Evolutionary conservation across 2,113 vertebrate species (phyloP).

Genomic region (Ophthalmolycus amberensis): DNA sequence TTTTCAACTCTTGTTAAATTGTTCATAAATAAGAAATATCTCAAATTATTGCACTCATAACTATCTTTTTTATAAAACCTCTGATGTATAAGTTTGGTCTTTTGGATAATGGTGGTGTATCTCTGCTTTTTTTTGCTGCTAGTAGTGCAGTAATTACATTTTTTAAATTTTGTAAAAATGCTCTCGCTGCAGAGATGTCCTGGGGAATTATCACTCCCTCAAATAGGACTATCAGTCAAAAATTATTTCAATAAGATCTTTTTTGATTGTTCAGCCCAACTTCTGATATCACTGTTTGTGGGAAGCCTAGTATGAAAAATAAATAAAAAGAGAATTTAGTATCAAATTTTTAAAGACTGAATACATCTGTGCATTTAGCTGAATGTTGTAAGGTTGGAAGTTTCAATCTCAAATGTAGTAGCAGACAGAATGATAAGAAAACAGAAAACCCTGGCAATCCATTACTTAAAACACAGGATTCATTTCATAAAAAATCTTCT

Average conservation of each 20-base stretch:
- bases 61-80: background rate
- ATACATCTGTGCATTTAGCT: background rate
- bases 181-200: no score
- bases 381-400: background rate
- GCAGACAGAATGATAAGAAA: background rate
- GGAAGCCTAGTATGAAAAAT: background rate
- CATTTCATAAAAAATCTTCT: background rate
- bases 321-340: background rate
- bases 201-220: background rate
- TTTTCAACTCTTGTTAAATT: background rate
- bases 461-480: background rate
- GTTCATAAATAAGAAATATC: background rate
- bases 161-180: background rate
- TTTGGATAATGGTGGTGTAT: background rate
- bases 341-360: background rate
- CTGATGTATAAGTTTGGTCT: background rate
- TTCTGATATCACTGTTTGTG: background rate
- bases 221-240: background rate
- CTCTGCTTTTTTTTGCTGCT: background rate
- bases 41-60: background rate
- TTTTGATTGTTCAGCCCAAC: no score
- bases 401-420: background rate
- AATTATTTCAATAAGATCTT: background rate
- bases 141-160: no score
- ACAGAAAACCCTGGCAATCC: background rate